Percentiles rank a stretch among this genome's conserved stretches.
phyloP scores from a whole-genome alignment of 2,888 invertebrate species.

The Tachina lurida region DNA sequence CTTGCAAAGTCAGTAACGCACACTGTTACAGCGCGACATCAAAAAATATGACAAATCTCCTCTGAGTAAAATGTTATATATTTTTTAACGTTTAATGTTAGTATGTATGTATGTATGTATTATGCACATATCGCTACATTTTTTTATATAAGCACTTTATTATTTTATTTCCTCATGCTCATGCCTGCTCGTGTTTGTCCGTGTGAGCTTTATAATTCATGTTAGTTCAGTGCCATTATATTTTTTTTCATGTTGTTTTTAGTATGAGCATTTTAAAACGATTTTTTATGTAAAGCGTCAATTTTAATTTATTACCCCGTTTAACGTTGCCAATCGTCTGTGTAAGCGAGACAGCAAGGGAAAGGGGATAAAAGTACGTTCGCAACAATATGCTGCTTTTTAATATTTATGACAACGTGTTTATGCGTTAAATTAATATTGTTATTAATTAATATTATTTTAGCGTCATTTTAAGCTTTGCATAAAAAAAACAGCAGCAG shows the following conservation, averaged over 20 bases:
- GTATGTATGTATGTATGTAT: no score
- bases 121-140: not conserved
- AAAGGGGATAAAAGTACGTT: not conserved
- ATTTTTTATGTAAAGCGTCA: conserved; percentile 70
- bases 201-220: not conserved
- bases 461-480: not conserved
- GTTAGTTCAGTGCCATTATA: conserved; percentile 2
- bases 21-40: not conserved
- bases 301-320: conserved; percentile 72
- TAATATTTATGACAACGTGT: conserved; percentile 56
- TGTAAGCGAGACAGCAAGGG: not conserved
- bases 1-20: not conserved
- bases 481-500: not conserved
- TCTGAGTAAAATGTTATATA: conserved; percentile 30
- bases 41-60: conserved; percentile 59
- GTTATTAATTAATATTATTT: conserved; percentile 49
- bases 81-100: not conserved
- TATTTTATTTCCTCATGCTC: conserved; percentile 16
- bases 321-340: conserved; percentile 32
- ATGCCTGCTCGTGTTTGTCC: not conserved
- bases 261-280: conserved; percentile 57
- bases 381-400: conserved; percentile 55
- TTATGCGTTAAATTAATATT: conserved; percentile 20
- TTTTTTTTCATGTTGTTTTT: not conserved
- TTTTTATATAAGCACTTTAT: not conserved